Conservation (phyloP, 2,113 vertebrate species). For the Spea multiplicata region DNA sequence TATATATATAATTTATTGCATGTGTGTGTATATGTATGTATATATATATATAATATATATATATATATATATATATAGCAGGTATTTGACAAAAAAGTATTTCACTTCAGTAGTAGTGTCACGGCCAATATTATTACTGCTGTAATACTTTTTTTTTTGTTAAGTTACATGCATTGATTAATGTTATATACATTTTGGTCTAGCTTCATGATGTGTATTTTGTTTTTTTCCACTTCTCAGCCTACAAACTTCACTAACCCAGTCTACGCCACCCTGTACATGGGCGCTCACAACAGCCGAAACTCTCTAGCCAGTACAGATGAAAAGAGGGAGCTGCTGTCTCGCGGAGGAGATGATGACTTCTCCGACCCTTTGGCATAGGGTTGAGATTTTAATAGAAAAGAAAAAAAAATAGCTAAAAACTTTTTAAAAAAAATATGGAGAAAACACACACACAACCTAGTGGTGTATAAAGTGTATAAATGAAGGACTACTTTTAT, state of each 20-base stretch:
- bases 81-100: too few relatives aligned
- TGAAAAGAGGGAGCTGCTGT: constrained; percentile 93
- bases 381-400: constrained; percentile 51
- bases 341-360: constrained; percentile 82
- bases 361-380: constrained; percentile 89
- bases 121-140: too few relatives aligned
- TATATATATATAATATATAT: too few relatives aligned
- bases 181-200: not conserved
- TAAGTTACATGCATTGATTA: too few relatives aligned
- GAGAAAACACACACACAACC: constrained; percentile 61
- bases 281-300: constrained; percentile 93
- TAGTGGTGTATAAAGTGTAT: constrained; percentile 90
- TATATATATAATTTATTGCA: too few relatives aligned
- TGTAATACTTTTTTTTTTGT: too few relatives aligned
- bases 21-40: too few relatives aligned
- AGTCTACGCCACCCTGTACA: constrained; percentile 95
- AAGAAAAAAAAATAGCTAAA: constrained; percentile 51
- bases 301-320: constrained; percentile 95
- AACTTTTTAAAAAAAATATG: constrained; percentile 46
- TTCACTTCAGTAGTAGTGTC: too few relatives aligned
- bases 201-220: not conserved
- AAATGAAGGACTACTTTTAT: constrained; percentile 99
- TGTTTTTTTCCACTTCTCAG: constrained; percentile 58
- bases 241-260: constrained; percentile 98
- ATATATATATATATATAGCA: too few relatives aligned